Base-by-base conservation (phyloP, 1,140 invertebrate species). In the Matsumurasca onukii region DNA sequence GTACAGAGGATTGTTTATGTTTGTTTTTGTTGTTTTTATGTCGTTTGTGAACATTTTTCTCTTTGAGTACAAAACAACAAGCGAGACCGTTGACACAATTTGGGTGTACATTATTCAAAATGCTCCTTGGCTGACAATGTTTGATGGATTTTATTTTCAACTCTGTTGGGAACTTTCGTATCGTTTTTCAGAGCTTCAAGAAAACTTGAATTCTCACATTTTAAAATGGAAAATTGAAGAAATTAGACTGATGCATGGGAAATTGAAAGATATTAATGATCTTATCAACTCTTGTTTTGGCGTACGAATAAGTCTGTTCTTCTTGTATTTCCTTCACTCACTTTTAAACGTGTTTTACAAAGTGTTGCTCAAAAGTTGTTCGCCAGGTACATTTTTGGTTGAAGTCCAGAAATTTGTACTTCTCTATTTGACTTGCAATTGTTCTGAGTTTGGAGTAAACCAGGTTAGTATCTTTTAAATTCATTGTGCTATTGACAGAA, bases 141-240 rank as follows among this genome's bases (percentile, higher is more conserved):
- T 59, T 3, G 24, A 27, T 59, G 55, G 55, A 9, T 59, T 59
- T 59, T 59, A 59, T n/a, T 22, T 24, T 29, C 5, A 15, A 27
- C 25, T 59, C 2, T 59, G 22, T 27, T 59, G 25, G 15, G 55
- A 59, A n/a, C 55, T 59, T 3, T 59, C 55, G 2, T 5, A 27
- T 5, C 55, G 55, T 29, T 59, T 59, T 59, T 3, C 25, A 24
- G 55, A 59, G n/a, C 55, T 59, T 3, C 55, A 59, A 59, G 24
- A 22, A 27, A 22, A 9, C 22, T 27, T 59, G 13, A 27, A 22
- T 5, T 2, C 22, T 27, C 24, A 59, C 25, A 27, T 59, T 22
- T 27, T 27, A 12, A 3, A 27, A 3, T 15, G 13, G 25, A 59
- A 24, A 29, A 27, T 59, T 3, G 55, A 59, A 29, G 55, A 59